phyloP scores from a whole-genome alignment of 2,797 vertebrate species.

The Rousettus madagascariensis region DNA sequence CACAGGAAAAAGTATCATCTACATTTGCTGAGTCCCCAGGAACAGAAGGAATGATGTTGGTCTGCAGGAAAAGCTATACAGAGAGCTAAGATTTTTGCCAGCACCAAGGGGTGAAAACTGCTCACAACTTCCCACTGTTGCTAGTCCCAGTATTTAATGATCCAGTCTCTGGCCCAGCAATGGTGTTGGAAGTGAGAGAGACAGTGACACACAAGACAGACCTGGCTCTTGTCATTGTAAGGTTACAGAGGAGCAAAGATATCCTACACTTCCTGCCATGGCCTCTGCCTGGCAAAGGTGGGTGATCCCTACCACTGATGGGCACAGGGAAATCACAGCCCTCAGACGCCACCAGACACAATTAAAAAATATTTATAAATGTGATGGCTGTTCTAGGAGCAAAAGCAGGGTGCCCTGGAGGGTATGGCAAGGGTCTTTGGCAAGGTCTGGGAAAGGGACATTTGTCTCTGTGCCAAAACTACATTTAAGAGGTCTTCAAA shows the following conservation, averaged over 20 bases:
- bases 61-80: not conserved
- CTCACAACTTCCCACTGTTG: not conserved
- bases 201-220: not conserved
- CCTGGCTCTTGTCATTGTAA: not conserved
- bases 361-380: not conserved
- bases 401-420: not conserved
- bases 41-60: not conserved
- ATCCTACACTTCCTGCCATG: no score
- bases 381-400: not conserved
- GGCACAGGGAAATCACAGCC: not conserved
- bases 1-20: not conserved
- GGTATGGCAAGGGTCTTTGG: not conserved
- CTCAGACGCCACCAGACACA: not conserved
- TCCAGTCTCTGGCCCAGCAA: not conserved
- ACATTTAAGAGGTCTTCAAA: not conserved
- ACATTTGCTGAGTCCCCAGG: not conserved
- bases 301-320: not conserved
- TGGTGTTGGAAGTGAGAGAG: not conserved
- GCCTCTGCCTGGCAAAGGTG: not conserved
- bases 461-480: not conserved
- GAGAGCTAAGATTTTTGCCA: not conserved
- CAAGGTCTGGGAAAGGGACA: not conserved
- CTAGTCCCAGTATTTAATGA: not conserved
- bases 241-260: not conserved
- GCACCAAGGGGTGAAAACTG: not conserved